phyloP scores from a whole-genome alignment of 2,888 invertebrate species.

The Cyrtodaria siliqua region DNA sequence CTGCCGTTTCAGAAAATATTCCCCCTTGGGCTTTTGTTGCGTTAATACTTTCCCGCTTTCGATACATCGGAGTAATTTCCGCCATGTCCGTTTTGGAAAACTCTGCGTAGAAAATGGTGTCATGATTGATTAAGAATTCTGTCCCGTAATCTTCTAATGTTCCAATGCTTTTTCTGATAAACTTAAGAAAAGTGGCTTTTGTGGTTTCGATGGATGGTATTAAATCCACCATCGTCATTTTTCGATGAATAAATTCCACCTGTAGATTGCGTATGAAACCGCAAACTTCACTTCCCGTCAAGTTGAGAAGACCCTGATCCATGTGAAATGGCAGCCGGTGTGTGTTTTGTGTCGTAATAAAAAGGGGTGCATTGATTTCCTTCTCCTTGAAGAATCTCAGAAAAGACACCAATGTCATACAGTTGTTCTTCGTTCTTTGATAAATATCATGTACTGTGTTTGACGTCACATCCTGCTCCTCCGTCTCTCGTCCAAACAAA shows the following conservation, averaged over 20 bases:
- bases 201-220: background rate
- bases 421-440: background rate
- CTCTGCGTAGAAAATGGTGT: background rate
- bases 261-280: background rate
- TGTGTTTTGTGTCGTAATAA: background rate
- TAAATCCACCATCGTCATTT: background rate
- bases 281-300: background rate
- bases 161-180: background rate
- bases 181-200: background rate
- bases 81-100: background rate
- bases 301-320: background rate
- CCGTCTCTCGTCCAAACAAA: no score
- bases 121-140: background rate
- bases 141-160: background rate
- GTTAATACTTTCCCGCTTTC: no score
- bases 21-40: no score
- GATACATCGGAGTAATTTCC: background rate
- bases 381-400: background rate
- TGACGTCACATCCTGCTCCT: no score
- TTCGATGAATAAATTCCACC: background rate
- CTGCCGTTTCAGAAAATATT: no score
- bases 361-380: background rate
- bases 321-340: background rate
- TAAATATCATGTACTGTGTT: background rate
- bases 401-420: background rate